Percentiles rank a stretch among this genome's conserved stretches.
phyloP scores from a whole-genome alignment of 2,888 invertebrate genomes.

The Spilosoma lubricipeda region DNA sequence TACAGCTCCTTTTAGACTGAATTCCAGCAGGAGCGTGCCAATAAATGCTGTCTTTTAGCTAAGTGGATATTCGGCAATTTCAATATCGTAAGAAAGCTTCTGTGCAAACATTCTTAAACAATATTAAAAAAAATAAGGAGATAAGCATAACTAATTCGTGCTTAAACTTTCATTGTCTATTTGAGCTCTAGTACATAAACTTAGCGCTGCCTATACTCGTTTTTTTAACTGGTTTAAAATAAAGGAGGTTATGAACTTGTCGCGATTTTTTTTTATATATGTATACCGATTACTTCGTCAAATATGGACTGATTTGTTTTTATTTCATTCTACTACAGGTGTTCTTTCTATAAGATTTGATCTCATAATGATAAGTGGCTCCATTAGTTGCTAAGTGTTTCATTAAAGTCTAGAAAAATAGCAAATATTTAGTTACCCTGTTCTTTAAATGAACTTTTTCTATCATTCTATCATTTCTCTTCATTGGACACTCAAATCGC shows the following conservation, averaged over 20 bases:
- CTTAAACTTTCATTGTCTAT: not conserved
- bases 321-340: not conserved
- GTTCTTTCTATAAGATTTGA: no score
- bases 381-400: no score
- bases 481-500: not conserved
- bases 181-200: not conserved
- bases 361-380: no score
- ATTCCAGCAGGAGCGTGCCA: not conserved
- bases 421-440: not conserved
- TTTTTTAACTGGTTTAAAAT: no score
- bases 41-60: not conserved
- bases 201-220: not conserved
- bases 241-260: no score
- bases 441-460: not conserved
- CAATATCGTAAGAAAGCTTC: not conserved
- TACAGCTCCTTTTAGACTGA: not conserved
- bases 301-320: not conserved
- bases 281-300: no score
- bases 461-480: not conserved
- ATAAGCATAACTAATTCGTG: not conserved
- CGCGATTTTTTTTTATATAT: no score
- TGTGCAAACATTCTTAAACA: not conserved
- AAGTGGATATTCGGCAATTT: not conserved
- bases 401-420: not conserved
- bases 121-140: not conserved